phyloP scores from a whole-genome alignment of 2,113 vertebrate species.

The Excalfactoria chinensis region DNA sequence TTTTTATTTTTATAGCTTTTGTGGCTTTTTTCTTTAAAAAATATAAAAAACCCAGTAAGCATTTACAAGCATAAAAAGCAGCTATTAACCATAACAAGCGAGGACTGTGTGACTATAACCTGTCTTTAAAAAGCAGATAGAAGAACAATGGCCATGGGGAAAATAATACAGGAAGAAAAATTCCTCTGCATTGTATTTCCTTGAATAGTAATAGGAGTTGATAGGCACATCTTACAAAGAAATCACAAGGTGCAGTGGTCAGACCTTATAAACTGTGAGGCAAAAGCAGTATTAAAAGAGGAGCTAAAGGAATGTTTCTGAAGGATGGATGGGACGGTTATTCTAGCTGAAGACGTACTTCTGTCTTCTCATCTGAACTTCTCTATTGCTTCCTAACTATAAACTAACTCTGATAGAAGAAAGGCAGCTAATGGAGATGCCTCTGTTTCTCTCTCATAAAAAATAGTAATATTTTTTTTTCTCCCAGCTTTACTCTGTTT shows the following conservation, averaged over 20 bases:
- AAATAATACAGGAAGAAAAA: not conserved
- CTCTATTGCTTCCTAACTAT: not conserved
- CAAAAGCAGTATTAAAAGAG: not conserved
- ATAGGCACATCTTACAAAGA: not conserved
- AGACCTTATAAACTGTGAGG: not conserved
- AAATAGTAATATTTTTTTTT: not conserved
- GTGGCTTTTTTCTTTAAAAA: not conserved
- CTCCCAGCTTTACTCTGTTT: not conserved
- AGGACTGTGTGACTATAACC: not conserved
- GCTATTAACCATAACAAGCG: not conserved
- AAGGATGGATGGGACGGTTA: not conserved
- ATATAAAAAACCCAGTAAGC: not conserved
- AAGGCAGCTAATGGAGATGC: not conserved
- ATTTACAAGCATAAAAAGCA: not conserved
- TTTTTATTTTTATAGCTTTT: not conserved
- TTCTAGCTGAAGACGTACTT: not conserved
- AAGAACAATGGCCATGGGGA: not conserved
- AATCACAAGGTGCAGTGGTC: not conserved
- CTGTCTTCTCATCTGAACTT: not conserved
- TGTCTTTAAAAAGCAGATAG: not conserved
- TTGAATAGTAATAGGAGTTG: not conserved
- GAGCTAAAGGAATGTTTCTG: not conserved
- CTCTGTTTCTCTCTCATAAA: not conserved
- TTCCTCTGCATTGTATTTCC: not conserved
- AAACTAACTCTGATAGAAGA: not conserved